Base-by-base conservation (phyloP, 1,140 invertebrate genomes). In the Carposina sasakii region DNA sequence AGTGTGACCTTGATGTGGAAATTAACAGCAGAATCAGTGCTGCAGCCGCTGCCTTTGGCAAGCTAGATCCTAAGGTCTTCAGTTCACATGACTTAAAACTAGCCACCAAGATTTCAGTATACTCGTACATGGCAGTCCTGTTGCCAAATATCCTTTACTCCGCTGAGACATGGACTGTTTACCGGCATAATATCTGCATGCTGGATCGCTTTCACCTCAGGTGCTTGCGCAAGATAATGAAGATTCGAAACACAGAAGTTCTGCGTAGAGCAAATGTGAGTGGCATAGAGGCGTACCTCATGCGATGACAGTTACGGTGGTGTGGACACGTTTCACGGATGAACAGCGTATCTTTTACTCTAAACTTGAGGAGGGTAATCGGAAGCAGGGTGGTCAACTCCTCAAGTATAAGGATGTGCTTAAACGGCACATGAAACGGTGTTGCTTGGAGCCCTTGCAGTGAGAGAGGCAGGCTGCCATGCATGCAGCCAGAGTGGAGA, bases 261-360 rank as follows among this genome's bases (percentile, higher is more conserved):
- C 13, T 40, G 21, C 16, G 39, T 9, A 17, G 22, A 41, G 39
- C 22, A 10, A 21, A 41, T 41, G 39, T 41, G 4, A 21, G 39
- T 41, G 39, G 39, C 39, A 21, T 41, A 9, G 39, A 41, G 20
- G 12, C 39, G 16, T 41, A 24, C 19, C 12, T 57, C 10, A 52
- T 57, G 50, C 30, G 39, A 2, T 48, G 48, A 9, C 54, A 62
- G 22, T 40, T 57, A 15, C 59, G 48, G 13, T 62, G 59, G 52
- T 53, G 46, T 19, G 49, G 60, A 1, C 55, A 62, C 20, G 37
- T 62, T 9, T 37, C 42, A 5, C 36, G 52, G 2, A 57, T 57
- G 52, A 2, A 15, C 58, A 63, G 30, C 49, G 52, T 36, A 58
- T 63, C 46, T 57, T 57, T 23, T 57, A 54, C 31, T 50, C 10